A percentile compares a stretch with the other conserved stretches of the same genome.
phyloP scores from a whole-genome alignment of 2,113 vertebrate genomes.

The Morphnarchus princeps region DNA sequence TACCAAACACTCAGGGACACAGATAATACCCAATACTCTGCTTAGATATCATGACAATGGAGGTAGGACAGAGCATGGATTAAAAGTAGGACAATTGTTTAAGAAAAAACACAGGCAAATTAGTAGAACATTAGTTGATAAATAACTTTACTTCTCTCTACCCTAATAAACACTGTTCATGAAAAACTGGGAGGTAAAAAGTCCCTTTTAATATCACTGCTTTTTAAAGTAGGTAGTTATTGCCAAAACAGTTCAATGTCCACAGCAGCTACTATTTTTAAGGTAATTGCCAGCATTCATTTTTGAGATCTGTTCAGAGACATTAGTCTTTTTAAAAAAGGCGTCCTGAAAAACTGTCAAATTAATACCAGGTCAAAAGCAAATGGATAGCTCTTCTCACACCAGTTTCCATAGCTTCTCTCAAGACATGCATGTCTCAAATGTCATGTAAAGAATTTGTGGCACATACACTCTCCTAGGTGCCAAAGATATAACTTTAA shows the following conservation, averaged over 20 bases:
- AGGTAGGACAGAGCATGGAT: not conserved
- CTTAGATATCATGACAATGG: not conserved
- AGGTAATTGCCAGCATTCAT: not conserved
- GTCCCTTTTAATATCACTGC: not conserved
- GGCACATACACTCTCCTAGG: not conserved
- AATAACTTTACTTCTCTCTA: not conserved
- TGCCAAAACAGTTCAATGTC: not conserved
- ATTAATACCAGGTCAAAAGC: not conserved
- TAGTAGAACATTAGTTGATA: not conserved
- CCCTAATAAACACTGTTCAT: not conserved
- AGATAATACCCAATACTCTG: conserved; percentile 45
- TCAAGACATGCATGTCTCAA: not conserved
- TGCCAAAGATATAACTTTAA: not conserved
- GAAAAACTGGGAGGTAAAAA: not conserved
- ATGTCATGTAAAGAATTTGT: not conserved
- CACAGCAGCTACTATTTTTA: not conserved
- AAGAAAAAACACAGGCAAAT: not conserved
- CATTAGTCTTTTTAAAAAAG: not conserved
- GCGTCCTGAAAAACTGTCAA: not conserved
- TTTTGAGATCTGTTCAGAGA: not conserved
- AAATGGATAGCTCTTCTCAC: not conserved
- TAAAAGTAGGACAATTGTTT: conserved; percentile 42
- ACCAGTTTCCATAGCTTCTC: not conserved
- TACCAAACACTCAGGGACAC: conserved; percentile 41
- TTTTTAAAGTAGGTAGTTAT: not conserved